Base-by-base conservation (phyloP, 2,888 invertebrate genomes). In the Trissolcus japonicus region DNA sequence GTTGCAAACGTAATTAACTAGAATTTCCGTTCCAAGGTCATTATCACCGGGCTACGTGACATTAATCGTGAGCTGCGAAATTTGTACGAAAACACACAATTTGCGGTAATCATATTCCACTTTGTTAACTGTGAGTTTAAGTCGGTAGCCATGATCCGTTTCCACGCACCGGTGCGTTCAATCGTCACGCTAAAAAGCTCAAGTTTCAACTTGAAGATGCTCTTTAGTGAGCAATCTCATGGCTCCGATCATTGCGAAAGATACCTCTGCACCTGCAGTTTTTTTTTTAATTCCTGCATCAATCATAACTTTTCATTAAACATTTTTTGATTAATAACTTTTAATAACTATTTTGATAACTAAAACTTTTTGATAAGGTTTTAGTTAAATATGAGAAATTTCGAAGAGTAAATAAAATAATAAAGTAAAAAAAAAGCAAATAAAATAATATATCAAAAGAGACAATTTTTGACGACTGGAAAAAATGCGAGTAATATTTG, bases 71-170 rank as follows among this genome's bases (percentile, higher is more conserved):
- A 54, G 55, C 54, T 21, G 25, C 43, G 61, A 2, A 61, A 68
- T 59, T 56, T 57, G 41, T 53, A 67, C 67, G 63, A 63, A 68
- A 77, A 61, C 56, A 51, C 73, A 69, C 65, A 78, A 75, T 71
- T 74, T 71, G 74, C 51, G 62, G 66, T 79, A 76, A 76, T 76
- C 54, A 66, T 76, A 78, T 76, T 72, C 62, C 71, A 79, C 73
- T 77, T 78, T 79, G 73, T 78, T 68, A 75, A 74, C 69, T 51
- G 60, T 55, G 63, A 48, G 65, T 69, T 76, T 53, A 74, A 76
- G 57, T 65, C 59, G 54, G 84, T 87, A 88, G 86, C 88, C 88
- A 86, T 88, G 88, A 87, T 87, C 88, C 86, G 86, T 88, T 88
- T 88, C 86, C 87, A 88, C 85, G 87, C 87, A 85, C 82, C 85